phyloP scores from a whole-genome alignment of 1,140 invertebrate species.

The Magallana gigas region DNA sequence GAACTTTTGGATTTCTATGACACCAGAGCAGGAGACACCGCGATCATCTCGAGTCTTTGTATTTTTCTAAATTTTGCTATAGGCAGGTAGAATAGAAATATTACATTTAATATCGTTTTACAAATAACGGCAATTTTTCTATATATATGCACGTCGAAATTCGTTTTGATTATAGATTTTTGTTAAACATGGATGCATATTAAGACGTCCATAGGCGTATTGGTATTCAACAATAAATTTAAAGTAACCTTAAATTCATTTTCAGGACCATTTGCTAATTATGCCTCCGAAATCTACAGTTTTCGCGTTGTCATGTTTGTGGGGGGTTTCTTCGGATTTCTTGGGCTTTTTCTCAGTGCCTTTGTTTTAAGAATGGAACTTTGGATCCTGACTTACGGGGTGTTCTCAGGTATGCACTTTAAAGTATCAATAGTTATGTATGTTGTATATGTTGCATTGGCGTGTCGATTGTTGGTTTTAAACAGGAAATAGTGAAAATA shows the following conservation, averaged over 20 bases:
- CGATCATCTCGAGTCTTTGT: slow-evolving; percentile 22
- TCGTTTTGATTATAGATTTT: too few species aligned
- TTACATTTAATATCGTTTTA: too few species aligned
- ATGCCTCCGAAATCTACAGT: neutral
- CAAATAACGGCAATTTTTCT: too few species aligned
- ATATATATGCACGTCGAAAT: too few species aligned
- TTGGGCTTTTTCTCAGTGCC: slow-evolving; percentile 33
- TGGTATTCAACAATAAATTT: too few species aligned
- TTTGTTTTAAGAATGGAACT: slow-evolving; percentile 38
- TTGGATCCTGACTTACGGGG: slow-evolving; percentile 18
- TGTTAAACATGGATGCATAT: too few species aligned
- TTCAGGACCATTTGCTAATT: slow-evolving; percentile 38
- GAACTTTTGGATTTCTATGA: slow-evolving; percentile 34
- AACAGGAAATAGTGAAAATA: too few species aligned
- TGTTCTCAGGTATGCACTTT: neutral
- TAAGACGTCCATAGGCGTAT: too few species aligned
- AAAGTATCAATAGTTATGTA: neutral
- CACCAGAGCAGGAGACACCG: slow-evolving; percentile 34
- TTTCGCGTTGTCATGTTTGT: slow-evolving; percentile 34
- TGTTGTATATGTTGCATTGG: too few species aligned
- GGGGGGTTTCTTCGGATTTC: slow-evolving; percentile 18
- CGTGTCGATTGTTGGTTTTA: too few species aligned
- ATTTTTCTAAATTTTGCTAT: slow-evolving; percentile 31
- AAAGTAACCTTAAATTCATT: neutral
- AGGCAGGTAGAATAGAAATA: neutral